A percentile compares a stretch with the other conserved stretches of the same genome.
Conservation (phyloP, 2,113 vertebrate species). For the Cyanocitta stelleri region DNA sequence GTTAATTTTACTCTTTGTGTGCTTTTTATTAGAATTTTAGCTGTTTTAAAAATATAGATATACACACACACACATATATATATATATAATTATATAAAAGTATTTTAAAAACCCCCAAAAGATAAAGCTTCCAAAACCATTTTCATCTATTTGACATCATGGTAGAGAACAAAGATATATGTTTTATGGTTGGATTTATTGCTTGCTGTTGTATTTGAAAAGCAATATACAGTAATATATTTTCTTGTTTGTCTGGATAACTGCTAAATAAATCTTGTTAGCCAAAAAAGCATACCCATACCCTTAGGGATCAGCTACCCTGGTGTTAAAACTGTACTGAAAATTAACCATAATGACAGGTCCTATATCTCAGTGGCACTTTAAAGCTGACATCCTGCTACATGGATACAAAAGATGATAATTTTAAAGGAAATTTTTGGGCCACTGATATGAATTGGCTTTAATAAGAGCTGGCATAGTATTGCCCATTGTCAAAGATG, state of each 20-base stretch:
- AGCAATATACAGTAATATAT: conserved; percentile 48
- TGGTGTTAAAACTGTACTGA: conserved; percentile 74
- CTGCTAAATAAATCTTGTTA: conserved; percentile 76
- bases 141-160: neutral
- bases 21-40: neutral
- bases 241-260: conserved; percentile 71
- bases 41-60: neutral
- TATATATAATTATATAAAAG: neutral
- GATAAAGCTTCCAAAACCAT: neutral
- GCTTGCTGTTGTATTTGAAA: conserved; percentile 59
- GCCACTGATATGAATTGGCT: conserved; percentile 81
- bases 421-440: conserved; percentile 90
- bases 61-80: neutral
- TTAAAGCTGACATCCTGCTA: conserved; percentile 84
- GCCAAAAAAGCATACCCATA: conserved; percentile 62
- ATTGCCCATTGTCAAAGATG: conserved; percentile 81
- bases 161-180: conserved; percentile 14
- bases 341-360: conserved; percentile 85
- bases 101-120: neutral
- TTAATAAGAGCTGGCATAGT: conserved; percentile 87
- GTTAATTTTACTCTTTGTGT: neutral
- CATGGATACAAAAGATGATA: conserved; percentile 80
- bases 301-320: conserved; percentile 59
- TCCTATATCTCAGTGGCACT: conserved; percentile 79
- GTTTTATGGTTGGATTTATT: conserved; percentile 13